These are phyloP conservation scores for Stylophora pistillata DNA, from an alignment of 64 coral and sea anemone genomes.

Conservation along the genomic window DNA sequence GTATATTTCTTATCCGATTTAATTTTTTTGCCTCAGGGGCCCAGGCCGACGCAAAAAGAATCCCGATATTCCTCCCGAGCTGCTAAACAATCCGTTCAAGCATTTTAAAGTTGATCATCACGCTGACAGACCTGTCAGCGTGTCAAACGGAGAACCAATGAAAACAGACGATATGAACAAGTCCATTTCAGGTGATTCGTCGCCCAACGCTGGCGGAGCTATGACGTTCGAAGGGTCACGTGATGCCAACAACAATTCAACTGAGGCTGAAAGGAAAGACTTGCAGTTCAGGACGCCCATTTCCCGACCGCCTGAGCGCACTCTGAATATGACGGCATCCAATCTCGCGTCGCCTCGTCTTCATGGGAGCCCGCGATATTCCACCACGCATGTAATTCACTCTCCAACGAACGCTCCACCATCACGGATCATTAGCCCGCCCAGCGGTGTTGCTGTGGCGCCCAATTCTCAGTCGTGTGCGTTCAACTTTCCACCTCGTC, in stretches of 20 bases:
- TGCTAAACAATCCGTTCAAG: conserved; percentile 85
- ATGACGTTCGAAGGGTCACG: conserved; percentile 44
- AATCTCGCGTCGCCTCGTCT: conserved; percentile 23
- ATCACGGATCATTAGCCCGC: conserved; percentile 29
- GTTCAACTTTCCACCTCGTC: conserved; percentile 28
- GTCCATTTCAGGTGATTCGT: conserved; percentile 39
- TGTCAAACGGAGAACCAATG: conserved; percentile 30
- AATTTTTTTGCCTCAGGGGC: conserved; percentile 47
- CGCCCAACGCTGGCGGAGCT: neutral
- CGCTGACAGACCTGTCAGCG: neutral
- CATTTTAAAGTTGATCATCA: conserved; percentile 77
- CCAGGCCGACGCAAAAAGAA: conserved; percentile 91
- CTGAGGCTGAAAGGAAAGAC: neutral
- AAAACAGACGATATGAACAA: conserved; percentile 21
- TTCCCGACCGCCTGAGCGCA: conserved; percentile 13
- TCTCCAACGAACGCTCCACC: conserved; percentile 22
- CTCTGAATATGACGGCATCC: conserved; percentile 16
- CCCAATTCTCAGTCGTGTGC: conserved; percentile 34
- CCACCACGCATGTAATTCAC: conserved; percentile 37
- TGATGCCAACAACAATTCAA: conserved; percentile 81
- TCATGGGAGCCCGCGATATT: conserved; percentile 38
- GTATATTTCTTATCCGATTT: neutral
- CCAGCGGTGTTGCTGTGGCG: conserved; percentile 12
- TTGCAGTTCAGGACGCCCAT: conserved; percentile 26
- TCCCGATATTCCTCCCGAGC: conserved; percentile 88